Evolutionary conservation across 2,113 vertebrate genomes (phyloP).

Genomic region (Prietella phreatophila): DNA sequence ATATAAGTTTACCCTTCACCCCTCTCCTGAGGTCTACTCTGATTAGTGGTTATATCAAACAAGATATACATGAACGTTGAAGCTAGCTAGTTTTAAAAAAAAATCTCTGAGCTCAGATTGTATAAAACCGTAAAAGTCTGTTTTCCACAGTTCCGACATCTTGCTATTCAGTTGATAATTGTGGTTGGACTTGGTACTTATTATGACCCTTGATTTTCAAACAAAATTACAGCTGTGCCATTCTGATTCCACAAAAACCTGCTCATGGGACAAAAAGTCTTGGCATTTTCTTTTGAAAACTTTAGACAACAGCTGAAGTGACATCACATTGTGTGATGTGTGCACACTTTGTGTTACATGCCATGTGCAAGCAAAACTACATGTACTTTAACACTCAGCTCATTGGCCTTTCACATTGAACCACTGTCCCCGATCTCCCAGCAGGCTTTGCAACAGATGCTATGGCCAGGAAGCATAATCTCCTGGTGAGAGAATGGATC

Average conservation of each 20-base stretch:
- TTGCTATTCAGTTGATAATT: not conserved
- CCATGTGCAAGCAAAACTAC: not conserved
- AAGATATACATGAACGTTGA: not conserved
- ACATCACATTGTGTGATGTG: not conserved
- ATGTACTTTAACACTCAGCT: not conserved
- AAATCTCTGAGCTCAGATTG: not conserved
- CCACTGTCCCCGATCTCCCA: slow-evolving; percentile 32
- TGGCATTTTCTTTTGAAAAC: not conserved
- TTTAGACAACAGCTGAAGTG: slow-evolving; percentile 9
- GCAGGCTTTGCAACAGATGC: slow-evolving; percentile 21
- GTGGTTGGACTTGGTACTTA: not conserved
- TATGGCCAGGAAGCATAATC: not conserved
- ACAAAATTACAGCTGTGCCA: not conserved
- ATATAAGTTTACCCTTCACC: not conserved
- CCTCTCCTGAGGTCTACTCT: not conserved
- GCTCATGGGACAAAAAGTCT: not conserved
- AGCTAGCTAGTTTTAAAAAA: not conserved
- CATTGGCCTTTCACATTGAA: slow-evolving; percentile 1
- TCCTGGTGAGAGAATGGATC: slow-evolving; percentile 14
- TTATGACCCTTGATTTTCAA: not conserved
- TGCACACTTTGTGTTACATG: not conserved
- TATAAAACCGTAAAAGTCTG: not conserved
- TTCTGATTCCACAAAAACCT: not conserved
- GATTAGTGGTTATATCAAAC: not conserved
- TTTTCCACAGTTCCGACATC: not conserved